A percentile compares a stretch with the other conserved stretches of the same genome.
Conservation (phyloP, 1,140 invertebrate species). For the Portunus trituberculatus region DNA sequence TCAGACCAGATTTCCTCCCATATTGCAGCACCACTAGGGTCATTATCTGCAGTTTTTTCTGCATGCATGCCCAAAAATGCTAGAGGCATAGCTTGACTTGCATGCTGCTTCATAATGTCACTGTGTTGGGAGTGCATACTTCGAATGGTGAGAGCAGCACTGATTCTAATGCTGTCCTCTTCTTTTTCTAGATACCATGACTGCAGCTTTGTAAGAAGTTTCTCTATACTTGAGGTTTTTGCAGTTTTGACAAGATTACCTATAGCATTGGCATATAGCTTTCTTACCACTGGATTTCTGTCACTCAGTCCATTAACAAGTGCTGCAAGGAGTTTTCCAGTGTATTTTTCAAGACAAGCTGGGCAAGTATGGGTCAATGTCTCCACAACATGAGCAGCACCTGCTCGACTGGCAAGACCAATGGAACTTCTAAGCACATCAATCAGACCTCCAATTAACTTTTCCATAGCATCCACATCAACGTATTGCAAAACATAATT, state of each 20-base stretch:
- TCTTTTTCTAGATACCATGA: slow-evolving; percentile 90
- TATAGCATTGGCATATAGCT: slow-evolving; percentile 90
- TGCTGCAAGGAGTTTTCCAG: slow-evolving; percentile 89
- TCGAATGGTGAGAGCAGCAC: slow-evolving; percentile 89
- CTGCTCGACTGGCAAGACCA: slow-evolving; percentile 91
- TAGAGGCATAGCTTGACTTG: slow-evolving; percentile 89
- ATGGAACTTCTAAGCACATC: slow-evolving; percentile 91
- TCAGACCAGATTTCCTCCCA: slow-evolving; percentile 96
- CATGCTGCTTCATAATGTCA: slow-evolving; percentile 90
- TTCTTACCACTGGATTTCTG: slow-evolving; percentile 90
- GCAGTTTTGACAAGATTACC: slow-evolving; percentile 92
- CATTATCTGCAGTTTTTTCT: slow-evolving; percentile 84
- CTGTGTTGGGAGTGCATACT: slow-evolving; percentile 91
- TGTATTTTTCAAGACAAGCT: slow-evolving; percentile 84
- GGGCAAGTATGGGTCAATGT: slow-evolving; percentile 85
- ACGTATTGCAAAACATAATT: slow-evolving; percentile 91
- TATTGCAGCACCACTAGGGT: slow-evolving; percentile 76
- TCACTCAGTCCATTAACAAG: slow-evolving; percentile 91
- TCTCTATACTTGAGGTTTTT: slow-evolving; percentile 93
- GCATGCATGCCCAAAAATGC: slow-evolving; percentile 95
- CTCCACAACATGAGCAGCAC: slow-evolving; percentile 91
- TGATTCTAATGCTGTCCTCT: slow-evolving; percentile 87
- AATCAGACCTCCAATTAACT: slow-evolving; percentile 89
- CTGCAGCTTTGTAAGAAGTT: slow-evolving; percentile 90
- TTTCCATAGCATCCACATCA: slow-evolving; percentile 87